Conservation (phyloP, 2,113 vertebrate species). For the Indicator indicator region DNA sequence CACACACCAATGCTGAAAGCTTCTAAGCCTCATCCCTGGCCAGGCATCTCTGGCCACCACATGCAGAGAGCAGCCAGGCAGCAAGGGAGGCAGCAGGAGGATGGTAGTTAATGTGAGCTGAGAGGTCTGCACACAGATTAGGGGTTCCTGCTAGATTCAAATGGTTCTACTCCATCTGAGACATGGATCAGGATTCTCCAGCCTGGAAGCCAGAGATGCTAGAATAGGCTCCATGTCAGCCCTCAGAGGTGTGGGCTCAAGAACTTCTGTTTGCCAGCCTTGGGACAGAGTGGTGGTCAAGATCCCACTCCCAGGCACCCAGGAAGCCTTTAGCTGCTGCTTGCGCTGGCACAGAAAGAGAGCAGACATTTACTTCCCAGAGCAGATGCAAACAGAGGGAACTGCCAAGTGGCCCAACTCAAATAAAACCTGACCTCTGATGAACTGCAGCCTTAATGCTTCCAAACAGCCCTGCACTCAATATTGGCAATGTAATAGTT, state of each 20-base stretch:
- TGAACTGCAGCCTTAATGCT: background rate
- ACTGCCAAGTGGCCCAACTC: background rate
- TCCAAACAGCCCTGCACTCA: background rate
- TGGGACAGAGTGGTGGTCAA: background rate
- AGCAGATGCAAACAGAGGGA: constrained; percentile 4
- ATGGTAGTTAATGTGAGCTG: background rate
- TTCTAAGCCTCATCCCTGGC: background rate
- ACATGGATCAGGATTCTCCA: background rate
- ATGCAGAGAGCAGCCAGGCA: background rate
- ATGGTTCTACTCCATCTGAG: background rate
- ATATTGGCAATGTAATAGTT: background rate
- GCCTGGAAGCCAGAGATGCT: background rate
- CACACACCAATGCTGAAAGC: background rate
- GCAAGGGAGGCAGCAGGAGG: background rate
- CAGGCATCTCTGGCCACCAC: background rate
- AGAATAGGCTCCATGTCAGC: background rate
- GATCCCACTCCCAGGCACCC: background rate
- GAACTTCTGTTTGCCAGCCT: background rate
- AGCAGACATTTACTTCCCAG: background rate
- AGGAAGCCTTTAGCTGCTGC: accelerated
- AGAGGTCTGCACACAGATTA: accelerated
- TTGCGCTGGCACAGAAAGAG: background rate
- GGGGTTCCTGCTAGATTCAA: background rate
- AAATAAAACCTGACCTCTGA: background rate
- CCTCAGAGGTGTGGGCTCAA: background rate